Evolutionary conservation across 1,140 invertebrate species (phyloP).

Genomic region (Tribolium castaneum): DNA sequence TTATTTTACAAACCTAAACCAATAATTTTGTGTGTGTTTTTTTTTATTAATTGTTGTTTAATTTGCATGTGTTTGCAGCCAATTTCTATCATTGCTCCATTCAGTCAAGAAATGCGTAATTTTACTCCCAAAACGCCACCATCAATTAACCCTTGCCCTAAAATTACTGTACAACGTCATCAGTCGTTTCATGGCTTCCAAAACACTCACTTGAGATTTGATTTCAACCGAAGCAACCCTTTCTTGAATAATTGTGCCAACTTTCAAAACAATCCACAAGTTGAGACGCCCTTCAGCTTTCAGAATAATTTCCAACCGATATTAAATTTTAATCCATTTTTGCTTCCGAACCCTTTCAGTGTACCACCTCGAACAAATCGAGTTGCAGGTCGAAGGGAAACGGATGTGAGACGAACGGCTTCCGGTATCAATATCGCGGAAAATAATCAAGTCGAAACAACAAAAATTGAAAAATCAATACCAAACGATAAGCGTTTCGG

Average conservation of each 20-base stretch:
- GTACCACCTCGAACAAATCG: conserved; percentile 34
- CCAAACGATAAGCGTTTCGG: conserved; percentile 55
- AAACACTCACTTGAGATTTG: conserved; percentile 39
- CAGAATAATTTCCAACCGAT: conserved; percentile 32
- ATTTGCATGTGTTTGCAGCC: conserved; percentile 62
- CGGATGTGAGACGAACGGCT: conserved; percentile 50
- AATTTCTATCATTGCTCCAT: conserved; percentile 62
- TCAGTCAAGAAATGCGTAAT: conserved; percentile 55
- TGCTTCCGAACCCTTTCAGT: conserved; percentile 37
- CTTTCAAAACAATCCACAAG: conserved; percentile 23
- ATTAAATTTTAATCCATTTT: conserved; percentile 37
- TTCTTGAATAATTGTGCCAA: conserved; percentile 21
- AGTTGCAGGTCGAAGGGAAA: conserved; percentile 53
- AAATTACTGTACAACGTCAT: conserved; percentile 54
- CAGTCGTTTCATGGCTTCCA: conserved; percentile 62
- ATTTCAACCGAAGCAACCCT: conserved; percentile 34
- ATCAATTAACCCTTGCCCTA: too few species aligned
- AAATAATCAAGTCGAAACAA: conserved; percentile 7
- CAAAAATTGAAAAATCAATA: conserved; percentile 40
- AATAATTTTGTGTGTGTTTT: neutral
- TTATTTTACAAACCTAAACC: neutral
- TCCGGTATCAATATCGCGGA: conserved; percentile 51
- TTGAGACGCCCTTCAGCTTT: neutral
- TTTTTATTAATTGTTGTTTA: conserved; percentile 49
- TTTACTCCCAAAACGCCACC: conserved; percentile 35